Conservation (phyloP, 2,888 invertebrate genomes). For the Coecobrya sp. region DNA sequence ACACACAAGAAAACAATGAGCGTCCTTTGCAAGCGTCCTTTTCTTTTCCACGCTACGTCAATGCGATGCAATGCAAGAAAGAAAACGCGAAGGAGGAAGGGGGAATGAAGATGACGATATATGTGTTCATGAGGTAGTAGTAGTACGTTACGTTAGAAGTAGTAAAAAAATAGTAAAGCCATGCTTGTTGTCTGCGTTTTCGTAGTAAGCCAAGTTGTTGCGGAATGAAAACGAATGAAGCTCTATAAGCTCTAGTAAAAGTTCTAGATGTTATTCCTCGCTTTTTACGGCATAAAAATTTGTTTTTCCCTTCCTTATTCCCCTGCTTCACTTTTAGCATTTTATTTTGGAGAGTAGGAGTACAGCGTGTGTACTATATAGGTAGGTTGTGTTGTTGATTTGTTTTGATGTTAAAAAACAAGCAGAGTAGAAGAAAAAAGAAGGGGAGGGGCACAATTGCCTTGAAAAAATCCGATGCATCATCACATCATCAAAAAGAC, state of each 20-base stretch:
- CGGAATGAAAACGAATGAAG: not conserved
- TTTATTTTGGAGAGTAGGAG: no score
- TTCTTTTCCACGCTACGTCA: conserved; percentile 32
- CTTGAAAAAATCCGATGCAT: conserved; percentile 46
- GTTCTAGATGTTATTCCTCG: no score
- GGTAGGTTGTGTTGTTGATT: not conserved
- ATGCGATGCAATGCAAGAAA: not conserved
- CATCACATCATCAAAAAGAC: conserved; percentile 11
- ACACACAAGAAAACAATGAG: conserved; percentile 27
- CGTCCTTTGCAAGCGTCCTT: conserved; percentile 52
- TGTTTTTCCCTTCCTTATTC: no score
- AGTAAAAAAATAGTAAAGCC: conserved; percentile 30
- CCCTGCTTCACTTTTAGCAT: no score
- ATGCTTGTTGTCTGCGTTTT: conserved; percentile 23
- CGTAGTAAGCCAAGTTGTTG: not conserved
- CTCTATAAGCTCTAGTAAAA: no score
- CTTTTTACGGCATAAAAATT: no score
- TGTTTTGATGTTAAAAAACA: conserved; percentile 44
- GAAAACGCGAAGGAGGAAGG: conserved; percentile 3
- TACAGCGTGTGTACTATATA: no score
- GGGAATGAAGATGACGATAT: not conserved
- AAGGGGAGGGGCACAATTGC: conserved; percentile 43
- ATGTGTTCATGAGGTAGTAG: not conserved
- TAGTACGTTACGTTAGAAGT: conserved; percentile 21
- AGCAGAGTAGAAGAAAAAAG: not conserved